Evolutionary conservation across 2,888 invertebrate genomes (phyloP).

Genomic region (Lacanobia wlatinum): DNA sequence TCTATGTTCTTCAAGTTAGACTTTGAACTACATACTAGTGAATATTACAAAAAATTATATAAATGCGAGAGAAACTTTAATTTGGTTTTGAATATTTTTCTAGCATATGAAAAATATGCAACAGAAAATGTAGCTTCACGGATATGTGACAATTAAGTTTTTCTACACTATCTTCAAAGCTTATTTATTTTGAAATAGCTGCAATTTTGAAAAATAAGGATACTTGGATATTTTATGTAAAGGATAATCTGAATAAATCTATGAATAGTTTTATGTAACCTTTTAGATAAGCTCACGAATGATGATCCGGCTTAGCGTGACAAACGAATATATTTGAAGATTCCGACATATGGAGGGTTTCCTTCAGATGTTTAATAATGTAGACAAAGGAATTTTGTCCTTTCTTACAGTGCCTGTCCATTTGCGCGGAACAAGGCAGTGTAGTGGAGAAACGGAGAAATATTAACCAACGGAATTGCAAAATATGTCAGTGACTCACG

Average conservation of each 20-base stretch:
- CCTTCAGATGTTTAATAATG: conserved; percentile 17
- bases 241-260: not conserved
- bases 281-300: conserved; percentile 35
- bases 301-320: conserved; percentile 43
- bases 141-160: not conserved
- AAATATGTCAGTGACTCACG: no score
- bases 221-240: no score
- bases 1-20: no score
- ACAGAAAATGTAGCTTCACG: not conserved
- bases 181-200: not conserved
- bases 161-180: not conserved
- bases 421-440: no score
- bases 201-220: not conserved
- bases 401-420: no score
- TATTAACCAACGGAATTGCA: no score
- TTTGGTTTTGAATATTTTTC: no score
- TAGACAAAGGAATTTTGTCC: conserved; percentile 23
- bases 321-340: conserved; percentile 27
- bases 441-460: no score
- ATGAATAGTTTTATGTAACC: conserved; percentile 10
- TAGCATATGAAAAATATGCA: not conserved
- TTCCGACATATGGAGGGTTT: conserved; percentile 22
- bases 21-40: no score
- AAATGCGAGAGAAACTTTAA: no score
- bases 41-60: no score